Evolutionary conservation across 2,113 vertebrate genomes (phyloP), one percentile per base, ranked within the genome.

Genomic region (Oncorhynchus kisutch): DNA sequence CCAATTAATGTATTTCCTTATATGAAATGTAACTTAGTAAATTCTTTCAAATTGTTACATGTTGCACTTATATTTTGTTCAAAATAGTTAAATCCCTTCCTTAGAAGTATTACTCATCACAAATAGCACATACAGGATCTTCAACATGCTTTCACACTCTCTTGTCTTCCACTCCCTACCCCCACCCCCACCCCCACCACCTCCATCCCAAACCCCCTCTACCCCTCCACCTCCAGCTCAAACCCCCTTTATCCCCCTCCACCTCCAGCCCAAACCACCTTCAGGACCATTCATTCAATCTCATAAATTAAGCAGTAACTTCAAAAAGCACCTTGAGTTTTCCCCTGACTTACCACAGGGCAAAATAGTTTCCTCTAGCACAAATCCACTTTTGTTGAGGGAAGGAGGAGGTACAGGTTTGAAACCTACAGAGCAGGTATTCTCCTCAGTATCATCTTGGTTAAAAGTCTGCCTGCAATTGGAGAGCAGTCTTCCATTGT

Each of bases 1-100:
- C 8, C 39, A 45, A 11, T 2, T 2, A 45, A 45, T 45, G 2
- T 45, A 45, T 11, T 45, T 45, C 39, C 39, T 45, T 45, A 45
- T 11, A 45, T 45, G 39, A 45, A 45, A 45, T 3, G 39, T 45
- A 45, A 39, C 34, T 39, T 6, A 9, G 34, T 39, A 39, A 9
- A 45, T 9, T 39, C 0, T 39, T 39, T 39, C 2, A 39, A 45
- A 45, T 45, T 45, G 39, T 45, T 45, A 9, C 39, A 45, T 45
- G 39, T 45, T 45, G 39, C 9, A 11, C 39, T 45, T 45, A 45
- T 11, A 11, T 45, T 45, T 45, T 3, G 39, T 45, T 45, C 9
- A 45, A 9, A 11, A 45, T 45, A 86, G 91, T 90, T 87, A 83
- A 91, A 91, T 92, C 91, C 91, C 91, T 91, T 88, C 85, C 60